Percentiles rank a stretch among this genome's conserved stretches.
Evolutionary conservation across 2,888 invertebrate species (phyloP).

Genomic region (Malachius bipustulatus): DNA sequence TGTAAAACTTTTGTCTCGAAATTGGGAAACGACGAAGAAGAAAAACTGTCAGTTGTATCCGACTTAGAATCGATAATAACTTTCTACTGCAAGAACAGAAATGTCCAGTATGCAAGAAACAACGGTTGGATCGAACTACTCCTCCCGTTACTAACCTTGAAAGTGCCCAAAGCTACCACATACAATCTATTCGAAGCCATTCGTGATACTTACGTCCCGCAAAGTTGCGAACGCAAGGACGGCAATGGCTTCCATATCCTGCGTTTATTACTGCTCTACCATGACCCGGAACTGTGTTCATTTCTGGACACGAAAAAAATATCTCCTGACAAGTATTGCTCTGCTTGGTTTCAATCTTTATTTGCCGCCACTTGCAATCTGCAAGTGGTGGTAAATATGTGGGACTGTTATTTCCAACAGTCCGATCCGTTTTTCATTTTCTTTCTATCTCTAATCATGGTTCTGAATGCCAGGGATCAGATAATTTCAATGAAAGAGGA

Average conservation of each 20-base stretch:
- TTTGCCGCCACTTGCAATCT: conserved; percentile 81
- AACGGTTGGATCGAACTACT: conserved; percentile 92
- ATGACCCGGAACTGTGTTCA: conserved; percentile 94
- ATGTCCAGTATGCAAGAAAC: conserved; percentile 59
- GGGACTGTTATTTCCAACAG: conserved; percentile 95
- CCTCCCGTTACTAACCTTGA: conserved; percentile 76
- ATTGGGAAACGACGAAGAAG: conserved; percentile 88
- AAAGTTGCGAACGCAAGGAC: conserved; percentile 50
- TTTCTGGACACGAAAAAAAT: conserved; percentile 93
- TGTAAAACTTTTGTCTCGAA: conserved; percentile 81
- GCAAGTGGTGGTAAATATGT: conserved; percentile 81
- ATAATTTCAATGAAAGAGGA: conserved; percentile 66
- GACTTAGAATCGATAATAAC: conserved; percentile 94
- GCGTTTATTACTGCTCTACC: conserved; percentile 78
- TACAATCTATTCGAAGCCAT: conserved; percentile 92
- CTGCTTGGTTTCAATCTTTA: conserved; percentile 80
- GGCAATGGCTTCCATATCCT: conserved; percentile 65
- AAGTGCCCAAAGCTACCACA: conserved; percentile 72
- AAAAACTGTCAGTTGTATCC: conserved; percentile 83
- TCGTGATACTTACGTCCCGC: conserved; percentile 80
- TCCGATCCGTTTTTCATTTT: conserved; percentile 94
- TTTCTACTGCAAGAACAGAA: conserved; percentile 86
- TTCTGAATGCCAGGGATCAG: conserved; percentile 86
- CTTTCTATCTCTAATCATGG: conserved; percentile 87
- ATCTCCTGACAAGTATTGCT: conserved; percentile 80